Evolutionary conservation across 2,113 vertebrate species (phyloP), one percentile per base, ranked within the genome.

Genomic region (Pterocles orientalis): DNA sequence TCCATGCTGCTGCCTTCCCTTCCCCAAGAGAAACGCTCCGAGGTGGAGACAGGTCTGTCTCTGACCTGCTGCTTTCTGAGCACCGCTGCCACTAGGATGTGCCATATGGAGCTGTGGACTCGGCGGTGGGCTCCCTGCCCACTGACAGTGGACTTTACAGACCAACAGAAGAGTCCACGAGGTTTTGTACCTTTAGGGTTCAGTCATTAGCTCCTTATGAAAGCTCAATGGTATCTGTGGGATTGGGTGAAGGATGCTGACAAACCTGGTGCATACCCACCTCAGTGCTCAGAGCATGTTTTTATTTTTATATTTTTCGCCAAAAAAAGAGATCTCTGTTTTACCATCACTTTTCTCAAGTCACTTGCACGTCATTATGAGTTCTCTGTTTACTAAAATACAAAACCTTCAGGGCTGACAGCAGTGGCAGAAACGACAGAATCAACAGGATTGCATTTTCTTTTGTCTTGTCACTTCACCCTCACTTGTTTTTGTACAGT

Each of bases 371-470:
- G 81, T 86, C 88, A 90, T 76, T 50, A 90, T 88, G 71, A 91
- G 29, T 69, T 93, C 80, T 76, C 29, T 75, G 36, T 94, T 93
- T 94, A 95, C 68, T 68, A 84, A 70, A 92, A 60, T 45, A 75
- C 61, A 75, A 86, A 92, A 94, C 18, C 57, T 93, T 94, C 76
- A 47, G 87, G 90, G 72, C 77, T 91, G 83, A 94, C 88, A 84
- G 56, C 48, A 45, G 86, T 31, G 61, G 80, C 64, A 95, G 68
- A 92, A 94, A 94, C 4, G 29, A 82, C 80, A 79, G 90, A 84
- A 92, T 86, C 82, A 82, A 88, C 29, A 61, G 86, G 72, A 53
- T 9, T 86, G 34, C 34, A 34, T 90, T 93, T 92, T 81, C 64
- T 95, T 95, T 93, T 79, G 72, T 77, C 76, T 88, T 83, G 65